Conservation (phyloP, 2,797 vertebrate species). For the Microctenopoma steveboyesi region DNA sequence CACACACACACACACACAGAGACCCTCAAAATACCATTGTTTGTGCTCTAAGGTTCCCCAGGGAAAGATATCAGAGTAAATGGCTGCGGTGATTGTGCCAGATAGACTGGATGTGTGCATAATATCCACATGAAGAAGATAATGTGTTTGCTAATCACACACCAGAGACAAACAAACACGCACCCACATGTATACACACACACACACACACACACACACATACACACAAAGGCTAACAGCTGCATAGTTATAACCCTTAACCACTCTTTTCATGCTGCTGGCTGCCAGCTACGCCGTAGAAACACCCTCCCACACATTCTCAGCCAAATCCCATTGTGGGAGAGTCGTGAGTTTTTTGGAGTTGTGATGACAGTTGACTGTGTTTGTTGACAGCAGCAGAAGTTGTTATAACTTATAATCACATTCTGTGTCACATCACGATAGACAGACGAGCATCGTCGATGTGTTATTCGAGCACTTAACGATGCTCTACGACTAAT, state of each 20-base stretch:
- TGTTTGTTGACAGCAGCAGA: constrained; percentile 52
- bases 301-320: constrained; percentile 57
- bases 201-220: constrained; percentile 29
- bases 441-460: constrained; percentile 42
- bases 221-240: constrained; percentile 65
- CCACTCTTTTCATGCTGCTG: constrained; percentile 68
- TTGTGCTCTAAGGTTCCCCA: constrained; percentile 69
- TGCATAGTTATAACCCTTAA: constrained; percentile 77
- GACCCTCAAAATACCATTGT: constrained; percentile 59
- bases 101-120: constrained; percentile 80
- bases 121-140: constrained; percentile 77
- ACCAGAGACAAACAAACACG: constrained; percentile 72
- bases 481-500: constrained; percentile 20
- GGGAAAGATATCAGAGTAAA: constrained; percentile 75
- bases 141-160: constrained; percentile 81
- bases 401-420: constrained; percentile 61
- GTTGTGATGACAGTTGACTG: constrained; percentile 51
- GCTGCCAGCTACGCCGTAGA: constrained; percentile 62
- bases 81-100: constrained; percentile 76
- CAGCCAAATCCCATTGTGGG: constrained; percentile 43
- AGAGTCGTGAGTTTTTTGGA: constrained; percentile 42
- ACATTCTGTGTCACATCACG: constrained; percentile 38
- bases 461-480: constrained; percentile 33
- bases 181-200: constrained; percentile 34
- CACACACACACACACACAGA: constrained; percentile 41